Evolutionary conservation across 2,113 vertebrate genomes (phyloP).

Genomic region (Crotophaga sulcirostris): DNA sequence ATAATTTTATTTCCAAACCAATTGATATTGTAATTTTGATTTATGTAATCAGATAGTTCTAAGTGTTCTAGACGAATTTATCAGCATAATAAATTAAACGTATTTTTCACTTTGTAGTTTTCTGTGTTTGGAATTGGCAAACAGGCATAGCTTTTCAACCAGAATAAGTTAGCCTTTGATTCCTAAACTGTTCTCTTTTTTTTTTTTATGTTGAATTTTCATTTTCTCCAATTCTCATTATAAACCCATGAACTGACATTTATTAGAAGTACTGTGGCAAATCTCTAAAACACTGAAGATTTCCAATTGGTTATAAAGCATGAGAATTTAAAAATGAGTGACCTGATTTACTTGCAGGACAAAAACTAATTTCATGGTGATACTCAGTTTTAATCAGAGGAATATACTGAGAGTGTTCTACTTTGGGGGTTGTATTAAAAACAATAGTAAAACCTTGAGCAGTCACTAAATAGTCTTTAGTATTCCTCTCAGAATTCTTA

Average conservation of each 20-base stretch:
- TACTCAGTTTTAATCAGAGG: background rate
- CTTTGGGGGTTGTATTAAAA: background rate
- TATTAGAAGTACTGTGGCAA: background rate
- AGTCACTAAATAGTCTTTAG: background rate
- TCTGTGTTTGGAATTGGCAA: background rate
- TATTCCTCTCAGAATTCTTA: background rate
- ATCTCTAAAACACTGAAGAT: background rate
- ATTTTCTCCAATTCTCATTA: background rate
- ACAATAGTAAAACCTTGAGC: background rate
- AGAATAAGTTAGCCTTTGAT: background rate
- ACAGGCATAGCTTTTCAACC: background rate
- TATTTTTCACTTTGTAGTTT: background rate
- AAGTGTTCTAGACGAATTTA: background rate
- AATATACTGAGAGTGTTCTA: background rate
- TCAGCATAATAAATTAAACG: background rate
- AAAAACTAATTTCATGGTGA: constrained; percentile 12
- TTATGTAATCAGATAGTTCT: background rate
- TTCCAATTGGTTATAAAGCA: background rate
- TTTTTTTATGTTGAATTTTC: background rate
- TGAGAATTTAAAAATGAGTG: background rate
- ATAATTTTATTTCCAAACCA: background rate
- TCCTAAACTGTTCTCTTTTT: background rate
- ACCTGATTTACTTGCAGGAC: background rate
- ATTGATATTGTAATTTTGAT: background rate
- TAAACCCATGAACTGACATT: background rate